phyloP scores from a whole-genome alignment of 2,888 invertebrate genomes.

The Leptopilina syphax region DNA sequence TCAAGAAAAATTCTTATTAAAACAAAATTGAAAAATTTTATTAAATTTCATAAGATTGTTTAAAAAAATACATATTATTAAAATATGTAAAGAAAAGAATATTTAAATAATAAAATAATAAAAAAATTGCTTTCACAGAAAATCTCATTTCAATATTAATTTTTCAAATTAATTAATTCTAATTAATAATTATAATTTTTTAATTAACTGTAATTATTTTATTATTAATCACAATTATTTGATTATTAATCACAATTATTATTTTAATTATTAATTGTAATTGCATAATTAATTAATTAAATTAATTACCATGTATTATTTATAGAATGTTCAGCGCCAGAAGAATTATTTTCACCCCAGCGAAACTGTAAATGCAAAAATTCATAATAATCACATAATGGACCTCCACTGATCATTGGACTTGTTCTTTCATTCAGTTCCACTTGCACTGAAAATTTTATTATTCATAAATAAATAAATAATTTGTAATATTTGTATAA shows the following conservation, averaged over 20 bases:
- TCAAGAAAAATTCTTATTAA: background rate
- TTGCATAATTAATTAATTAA: background rate
- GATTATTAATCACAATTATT: too few species aligned
- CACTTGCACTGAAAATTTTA: slow-evolving; percentile 44
- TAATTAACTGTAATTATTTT: background rate
- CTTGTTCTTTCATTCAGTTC: slow-evolving; percentile 8
- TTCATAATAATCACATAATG: slow-evolving; percentile 59
- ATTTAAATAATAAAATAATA: too few species aligned
- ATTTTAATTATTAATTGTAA: background rate
- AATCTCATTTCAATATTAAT: too few species aligned
- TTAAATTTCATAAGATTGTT: background rate
- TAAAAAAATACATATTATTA: too few species aligned
- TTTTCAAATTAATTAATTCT: too few species aligned
- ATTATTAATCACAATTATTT: too few species aligned
- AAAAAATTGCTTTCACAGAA: too few species aligned
- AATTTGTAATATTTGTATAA: too few species aligned
- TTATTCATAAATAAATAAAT: too few species aligned
- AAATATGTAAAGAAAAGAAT: too few species aligned
- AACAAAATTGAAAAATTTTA: background rate
- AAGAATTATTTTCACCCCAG: slow-evolving; percentile 64
- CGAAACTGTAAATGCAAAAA: slow-evolving; percentile 64
- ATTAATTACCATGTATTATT: slow-evolving; percentile 61
- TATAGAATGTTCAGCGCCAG: slow-evolving; percentile 65
- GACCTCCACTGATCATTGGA: slow-evolving; percentile 59
- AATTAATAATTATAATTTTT: too few species aligned